Percentiles rank a stretch among this genome's conserved stretches.
Conservation (phyloP, 1,140 invertebrate genomes). For the Pollicipes pollicipes region DNA sequence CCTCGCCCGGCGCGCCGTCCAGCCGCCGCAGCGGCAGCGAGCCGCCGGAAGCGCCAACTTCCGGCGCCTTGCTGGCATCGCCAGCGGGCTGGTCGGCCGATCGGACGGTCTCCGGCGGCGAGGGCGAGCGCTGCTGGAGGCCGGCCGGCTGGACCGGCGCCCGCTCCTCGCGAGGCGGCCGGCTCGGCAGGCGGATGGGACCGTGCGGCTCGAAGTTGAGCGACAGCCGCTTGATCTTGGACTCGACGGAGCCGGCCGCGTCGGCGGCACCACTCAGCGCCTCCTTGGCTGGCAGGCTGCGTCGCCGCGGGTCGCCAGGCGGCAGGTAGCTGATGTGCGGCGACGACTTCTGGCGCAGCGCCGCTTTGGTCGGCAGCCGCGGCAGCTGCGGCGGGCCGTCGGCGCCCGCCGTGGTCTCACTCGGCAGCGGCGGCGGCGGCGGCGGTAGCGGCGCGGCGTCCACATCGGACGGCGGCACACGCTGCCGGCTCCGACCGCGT, state of each 20-base stretch:
- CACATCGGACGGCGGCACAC: no score
- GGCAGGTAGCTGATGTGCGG: background rate
- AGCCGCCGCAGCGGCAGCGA: background rate
- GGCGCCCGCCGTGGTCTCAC: constrained; percentile 12
- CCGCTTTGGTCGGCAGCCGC: constrained; percentile 14
- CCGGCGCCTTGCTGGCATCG: background rate
- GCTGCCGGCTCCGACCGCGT: background rate
- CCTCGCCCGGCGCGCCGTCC: background rate
- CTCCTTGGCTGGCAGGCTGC: background rate
- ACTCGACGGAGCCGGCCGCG: background rate
- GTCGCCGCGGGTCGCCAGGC: background rate
- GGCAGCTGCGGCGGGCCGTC: constrained; percentile 9
- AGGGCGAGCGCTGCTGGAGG: background rate
- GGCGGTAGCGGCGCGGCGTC: no score
- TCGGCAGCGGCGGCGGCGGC: constrained; percentile 10
- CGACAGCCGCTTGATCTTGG: background rate
- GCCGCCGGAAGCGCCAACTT: background rate
- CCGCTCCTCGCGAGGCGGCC: background rate
- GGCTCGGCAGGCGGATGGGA: background rate
- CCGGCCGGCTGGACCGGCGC: no score
- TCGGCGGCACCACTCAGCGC: background rate
- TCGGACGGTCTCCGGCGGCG: background rate
- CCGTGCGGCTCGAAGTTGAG: background rate
- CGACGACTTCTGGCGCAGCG: constrained; percentile 14
- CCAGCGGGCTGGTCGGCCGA: background rate